These are phyloP conservation scores for Bergia sp. DNA, from an alignment of 92 coral and sea anemone species.

Conservation along the genomic window DNA sequence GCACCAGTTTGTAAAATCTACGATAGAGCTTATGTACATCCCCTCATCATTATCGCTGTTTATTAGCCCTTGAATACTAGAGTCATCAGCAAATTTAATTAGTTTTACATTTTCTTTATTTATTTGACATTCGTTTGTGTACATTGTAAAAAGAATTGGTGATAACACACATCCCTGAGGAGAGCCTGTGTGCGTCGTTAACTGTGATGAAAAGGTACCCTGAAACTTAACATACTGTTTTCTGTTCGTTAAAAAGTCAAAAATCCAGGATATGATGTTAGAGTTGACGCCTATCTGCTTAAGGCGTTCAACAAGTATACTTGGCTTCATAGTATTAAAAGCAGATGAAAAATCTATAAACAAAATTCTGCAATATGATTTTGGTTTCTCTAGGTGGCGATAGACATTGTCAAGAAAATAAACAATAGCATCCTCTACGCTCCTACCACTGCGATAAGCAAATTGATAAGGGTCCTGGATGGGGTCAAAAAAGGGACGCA, in stretches of 20 bases:
- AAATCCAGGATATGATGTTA: constrained; percentile 12
- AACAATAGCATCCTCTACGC: constrained; percentile 18
- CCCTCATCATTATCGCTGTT: constrained; percentile 21
- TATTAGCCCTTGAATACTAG: background rate
- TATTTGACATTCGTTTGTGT: background rate
- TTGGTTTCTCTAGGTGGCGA: background rate
- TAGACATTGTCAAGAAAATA: constrained; percentile 18
- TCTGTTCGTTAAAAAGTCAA: constrained; percentile 16
- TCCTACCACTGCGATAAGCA: constrained; percentile 19
- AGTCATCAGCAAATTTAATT: constrained; percentile 11
- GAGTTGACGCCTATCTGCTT: constrained; percentile 22
- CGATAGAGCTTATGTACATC: constrained; percentile 12
- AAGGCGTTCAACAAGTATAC: constrained; percentile 20
- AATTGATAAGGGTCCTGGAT: constrained; percentile 15
- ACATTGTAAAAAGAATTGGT: background rate
- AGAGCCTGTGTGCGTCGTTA: constrained; percentile 19
- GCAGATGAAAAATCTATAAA: background rate
- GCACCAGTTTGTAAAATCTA: constrained; percentile 20
- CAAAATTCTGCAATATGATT: background rate
- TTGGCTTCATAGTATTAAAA: constrained; percentile 10
- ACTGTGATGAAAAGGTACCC: constrained; percentile 21
- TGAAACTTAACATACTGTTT: constrained; percentile 10
- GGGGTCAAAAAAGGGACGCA: constrained; percentile 17
- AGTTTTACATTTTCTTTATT: background rate
- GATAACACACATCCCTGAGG: background rate